phyloP scores from a whole-genome alignment of 2,888 invertebrate genomes.

The Crossocerus cetratus region DNA sequence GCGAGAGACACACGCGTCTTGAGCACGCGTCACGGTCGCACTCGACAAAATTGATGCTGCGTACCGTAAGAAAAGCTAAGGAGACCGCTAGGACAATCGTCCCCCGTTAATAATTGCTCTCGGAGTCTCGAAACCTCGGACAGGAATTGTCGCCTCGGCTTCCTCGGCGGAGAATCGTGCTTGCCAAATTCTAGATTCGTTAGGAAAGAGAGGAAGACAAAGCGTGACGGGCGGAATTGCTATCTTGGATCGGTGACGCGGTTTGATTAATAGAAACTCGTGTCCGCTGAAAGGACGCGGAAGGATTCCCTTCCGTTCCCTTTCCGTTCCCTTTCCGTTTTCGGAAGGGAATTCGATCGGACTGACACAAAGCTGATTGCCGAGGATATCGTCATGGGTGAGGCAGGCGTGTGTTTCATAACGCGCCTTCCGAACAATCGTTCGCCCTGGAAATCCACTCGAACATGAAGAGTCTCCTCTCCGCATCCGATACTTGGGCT shows the following conservation, averaged over 20 bases:
- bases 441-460: slow-evolving; percentile 65
- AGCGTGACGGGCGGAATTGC: too few species aligned
- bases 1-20: slow-evolving; percentile 18
- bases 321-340: too few species aligned
- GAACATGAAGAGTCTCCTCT: slow-evolving; percentile 58
- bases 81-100: slow-evolving; percentile 75
- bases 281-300: neutral
- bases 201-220: neutral
- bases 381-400: slow-evolving; percentile 50
- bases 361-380: slow-evolving; percentile 43
- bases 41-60: slow-evolving; percentile 71
- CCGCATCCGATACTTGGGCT: slow-evolving; percentile 29
- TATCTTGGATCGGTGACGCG: neutral
- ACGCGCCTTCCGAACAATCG: slow-evolving; percentile 58
- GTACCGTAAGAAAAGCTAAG: slow-evolving; percentile 73
- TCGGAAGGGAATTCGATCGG: slow-evolving; percentile 10
- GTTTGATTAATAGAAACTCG: neutral
- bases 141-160: too few species aligned
- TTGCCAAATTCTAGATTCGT: slow-evolving; percentile 17
- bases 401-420: slow-evolving; percentile 63
- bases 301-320: too few species aligned
- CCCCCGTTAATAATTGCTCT: slow-evolving; percentile 70
- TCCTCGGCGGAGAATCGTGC: neutral
- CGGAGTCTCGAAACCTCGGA: slow-evolving; percentile 29
- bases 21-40: slow-evolving; percentile 71